phyloP scores from a whole-genome alignment of 1,140 invertebrate species.

The Phymorhynchus buccinoides region DNA sequence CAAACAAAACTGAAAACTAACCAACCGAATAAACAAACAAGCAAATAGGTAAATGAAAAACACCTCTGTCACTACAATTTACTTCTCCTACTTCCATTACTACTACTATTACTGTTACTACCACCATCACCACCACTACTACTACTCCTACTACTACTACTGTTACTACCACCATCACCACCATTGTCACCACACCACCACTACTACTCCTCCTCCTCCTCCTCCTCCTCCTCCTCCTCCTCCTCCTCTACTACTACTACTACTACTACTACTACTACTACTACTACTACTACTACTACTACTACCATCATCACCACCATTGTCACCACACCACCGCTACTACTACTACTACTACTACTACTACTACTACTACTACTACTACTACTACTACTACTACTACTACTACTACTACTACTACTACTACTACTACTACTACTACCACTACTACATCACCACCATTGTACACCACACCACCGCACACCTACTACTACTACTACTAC shows the following conservation, averaged over 20 bases:
- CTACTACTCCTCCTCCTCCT: no score
- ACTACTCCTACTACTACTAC: no score
- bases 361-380: constrained; percentile 15
- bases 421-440: constrained; percentile 9
- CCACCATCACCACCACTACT: no score
- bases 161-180: no score
- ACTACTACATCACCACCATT: background rate
- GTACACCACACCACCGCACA: no score
- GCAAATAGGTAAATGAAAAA: no score
- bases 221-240: background rate
- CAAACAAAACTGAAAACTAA: no score
- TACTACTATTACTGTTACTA: constrained; percentile 8
- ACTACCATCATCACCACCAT: background rate
- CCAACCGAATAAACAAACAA: no score
- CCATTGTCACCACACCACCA: no score
- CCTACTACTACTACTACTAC: no score
- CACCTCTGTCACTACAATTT: no score
- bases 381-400: constrained; percentile 13
- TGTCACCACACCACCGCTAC: background rate
- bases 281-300: constrained; percentile 16
- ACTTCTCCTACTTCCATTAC: background rate
- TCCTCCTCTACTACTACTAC: constrained; percentile 6
- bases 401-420: constrained; percentile 16
- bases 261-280: constrained; percentile 17
- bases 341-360: constrained; percentile 17